Conservation (phyloP, 2,113 vertebrate species). For the Petrocephalus microphthalmus region DNA sequence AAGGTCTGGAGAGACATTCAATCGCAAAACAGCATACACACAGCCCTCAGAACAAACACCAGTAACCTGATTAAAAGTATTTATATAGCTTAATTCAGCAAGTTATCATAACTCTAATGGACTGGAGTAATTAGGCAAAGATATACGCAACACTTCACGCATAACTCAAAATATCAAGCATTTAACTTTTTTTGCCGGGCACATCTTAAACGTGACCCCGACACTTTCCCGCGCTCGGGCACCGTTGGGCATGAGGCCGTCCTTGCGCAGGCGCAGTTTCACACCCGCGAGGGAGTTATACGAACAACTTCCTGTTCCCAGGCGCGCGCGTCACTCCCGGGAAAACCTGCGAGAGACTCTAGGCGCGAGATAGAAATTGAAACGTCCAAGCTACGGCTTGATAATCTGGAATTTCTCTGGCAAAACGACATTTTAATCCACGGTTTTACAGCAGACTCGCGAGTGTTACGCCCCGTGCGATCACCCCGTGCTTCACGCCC, state of each 20-base stretch:
- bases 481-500: slow-evolving; percentile 22
- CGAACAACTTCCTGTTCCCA: neutral
- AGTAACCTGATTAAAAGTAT: neutral
- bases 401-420: neutral
- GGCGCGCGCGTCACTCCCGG: slow-evolving; percentile 22
- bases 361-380: slow-evolving; percentile 24
- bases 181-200: neutral
- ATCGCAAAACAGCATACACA: neutral
- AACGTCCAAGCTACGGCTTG: neutral
- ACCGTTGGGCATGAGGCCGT: neutral
- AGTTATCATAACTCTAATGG: neutral
- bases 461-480: slow-evolving; percentile 19
- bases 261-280: neutral
- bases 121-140: neutral
- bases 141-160: neutral
- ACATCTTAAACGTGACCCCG: neutral
- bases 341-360: slow-evolving; percentile 13
- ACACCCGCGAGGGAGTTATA: neutral
- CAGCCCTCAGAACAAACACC: neutral
- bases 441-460: neutral
- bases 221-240: neutral
- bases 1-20: neutral
- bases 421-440: neutral
- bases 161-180: neutral
- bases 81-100: neutral